A percentile compares a stretch with the other conserved stretches of the same genome.
These are phyloP conservation scores for Agrochola macilenta DNA, from an alignment of 2,888 invertebrate species.

Conservation along the genomic window DNA sequence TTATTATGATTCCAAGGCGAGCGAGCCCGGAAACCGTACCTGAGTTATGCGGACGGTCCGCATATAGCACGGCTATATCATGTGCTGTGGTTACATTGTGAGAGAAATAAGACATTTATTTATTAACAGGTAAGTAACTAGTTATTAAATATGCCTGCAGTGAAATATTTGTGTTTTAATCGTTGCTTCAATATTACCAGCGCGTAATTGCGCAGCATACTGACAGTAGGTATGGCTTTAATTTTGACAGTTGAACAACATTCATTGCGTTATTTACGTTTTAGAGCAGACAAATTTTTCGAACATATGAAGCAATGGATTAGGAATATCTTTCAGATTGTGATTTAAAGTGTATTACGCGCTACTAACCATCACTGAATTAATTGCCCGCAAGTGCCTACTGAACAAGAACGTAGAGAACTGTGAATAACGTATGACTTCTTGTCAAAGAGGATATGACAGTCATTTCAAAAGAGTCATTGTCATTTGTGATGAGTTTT, in stretches of 20 bases:
- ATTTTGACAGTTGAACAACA: too few species aligned
- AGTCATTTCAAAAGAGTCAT: neutral
- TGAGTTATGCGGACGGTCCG: conserved; percentile 51
- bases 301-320: too few species aligned
- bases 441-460: neutral
- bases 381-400: neutral
- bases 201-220: too few species aligned
- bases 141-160: neutral
- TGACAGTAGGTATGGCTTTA: too few species aligned
- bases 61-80: conserved; percentile 38
- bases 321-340: too few species aligned
- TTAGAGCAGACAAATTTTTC: too few species aligned
- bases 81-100: conserved; percentile 40
- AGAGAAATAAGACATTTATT: conserved; percentile 28
- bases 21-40: conserved; percentile 56
- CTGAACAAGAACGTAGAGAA: neutral
- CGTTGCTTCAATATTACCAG: conserved; percentile 2
- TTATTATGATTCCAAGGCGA: conserved; percentile 61
- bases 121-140: conserved; percentile 18
- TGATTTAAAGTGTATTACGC: too few species aligned
- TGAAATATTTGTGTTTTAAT: conserved; percentile 2
- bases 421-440: neutral
- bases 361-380: neutral
- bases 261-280: too few species aligned
- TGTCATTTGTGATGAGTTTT: neutral